Base-by-base conservation (phyloP, 2,113 vertebrate species). In the Tangachromis dhanisi region DNA sequence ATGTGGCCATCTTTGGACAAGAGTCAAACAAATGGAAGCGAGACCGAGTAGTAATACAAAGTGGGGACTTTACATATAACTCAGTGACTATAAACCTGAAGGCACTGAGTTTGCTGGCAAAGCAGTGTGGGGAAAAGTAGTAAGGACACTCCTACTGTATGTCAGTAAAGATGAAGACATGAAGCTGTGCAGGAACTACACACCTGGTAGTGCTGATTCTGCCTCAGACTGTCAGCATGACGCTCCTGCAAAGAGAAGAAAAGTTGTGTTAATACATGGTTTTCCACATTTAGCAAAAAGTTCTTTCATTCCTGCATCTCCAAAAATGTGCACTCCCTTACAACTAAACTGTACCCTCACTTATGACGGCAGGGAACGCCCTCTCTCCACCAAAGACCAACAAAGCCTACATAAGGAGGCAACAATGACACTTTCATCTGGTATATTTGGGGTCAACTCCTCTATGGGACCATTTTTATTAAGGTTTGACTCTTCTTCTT, bases 201-300 rank as follows among this genome's bases (percentile, higher is more conserved):
- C 10, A 99, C 98, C 98, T 99, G 98, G 92, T 99, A 99, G 83
- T 99, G 98, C 88, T 99, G 97, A 89, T 99, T 99, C 95, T 99
- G 98, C 66, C 99, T 98, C 94, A 99, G 95, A 86, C 97, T 98
- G 96, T 99, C 98, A 3, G 97, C 97, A 1, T 99, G 98, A 12
- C 97, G 97, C 90, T 98, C 98, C 98, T 99, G 96, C 53, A 96
- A 96, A 92, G 84, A 94, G 85, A 93, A 53, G 83, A 35, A 29
- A 91, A 19, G 2, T n/a, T 10, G 7, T 0, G 8, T 88, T 82
- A 86, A 49, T 17, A n/a, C 31, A 40, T 29, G 21, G 0, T 68
- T 68, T 38, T 68, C 33, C 61, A 68, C 33, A 38, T 38, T 68
- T 38, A 68, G 0, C 33, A 68, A 21, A 21, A 38, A 0, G 0